Evolutionary conservation across 1,140 invertebrate species (phyloP).

Genomic region (Manduca sexta): DNA sequence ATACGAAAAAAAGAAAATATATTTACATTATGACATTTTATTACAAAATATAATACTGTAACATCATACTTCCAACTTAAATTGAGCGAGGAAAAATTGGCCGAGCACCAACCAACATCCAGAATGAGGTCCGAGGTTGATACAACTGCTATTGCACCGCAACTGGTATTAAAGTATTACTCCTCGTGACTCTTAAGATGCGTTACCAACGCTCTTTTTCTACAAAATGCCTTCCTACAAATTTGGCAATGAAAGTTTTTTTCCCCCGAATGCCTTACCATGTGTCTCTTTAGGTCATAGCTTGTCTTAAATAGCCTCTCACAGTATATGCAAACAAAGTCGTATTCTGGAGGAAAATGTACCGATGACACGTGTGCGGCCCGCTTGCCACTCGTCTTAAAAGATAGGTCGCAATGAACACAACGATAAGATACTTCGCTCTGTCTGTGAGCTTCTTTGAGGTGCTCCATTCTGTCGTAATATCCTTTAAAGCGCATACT

Average conservation of each 20-base stretch:
- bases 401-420: constrained; percentile 46
- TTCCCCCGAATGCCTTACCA: constrained; percentile 53
- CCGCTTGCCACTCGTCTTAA: constrained; percentile 58
- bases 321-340: constrained; percentile 42
- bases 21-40: too few relatives aligned
- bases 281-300: constrained; percentile 55
- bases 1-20: too few relatives aligned
- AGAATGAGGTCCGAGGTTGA: too few relatives aligned
- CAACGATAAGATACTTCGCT: constrained; percentile 52
- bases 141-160: too few relatives aligned
- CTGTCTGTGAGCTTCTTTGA: constrained; percentile 54
- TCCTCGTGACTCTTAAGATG: constrained; percentile 52
- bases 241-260: constrained; percentile 52
- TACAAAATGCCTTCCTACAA: constrained; percentile 60
- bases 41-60: too few relatives aligned
- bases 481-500: constrained; percentile 51
- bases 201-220: constrained; percentile 45
- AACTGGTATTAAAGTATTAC: constrained; percentile 10
- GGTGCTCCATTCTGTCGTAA: constrained; percentile 55
- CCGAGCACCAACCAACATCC: too few relatives aligned
- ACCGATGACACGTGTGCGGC: constrained; percentile 40
- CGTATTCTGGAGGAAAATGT: constrained; percentile 46
- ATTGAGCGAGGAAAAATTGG: too few relatives aligned
- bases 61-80: too few relatives aligned
- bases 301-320: constrained; percentile 54